Evolutionary conservation across 1,140 invertebrate species (phyloP), one percentile per base, ranked within the genome.

Genomic region (Anastrepha obliqua): DNA sequence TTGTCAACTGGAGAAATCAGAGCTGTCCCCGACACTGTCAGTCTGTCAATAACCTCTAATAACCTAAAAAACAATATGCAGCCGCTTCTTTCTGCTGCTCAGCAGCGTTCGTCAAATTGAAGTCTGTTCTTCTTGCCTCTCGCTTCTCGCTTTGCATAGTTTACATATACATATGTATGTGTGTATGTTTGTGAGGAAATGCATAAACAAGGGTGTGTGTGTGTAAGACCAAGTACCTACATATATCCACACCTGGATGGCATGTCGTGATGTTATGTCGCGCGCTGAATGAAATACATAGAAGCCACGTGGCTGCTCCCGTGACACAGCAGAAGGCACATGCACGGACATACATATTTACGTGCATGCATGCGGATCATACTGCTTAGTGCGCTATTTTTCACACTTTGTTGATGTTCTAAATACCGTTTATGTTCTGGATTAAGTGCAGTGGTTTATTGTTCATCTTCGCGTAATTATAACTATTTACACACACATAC

Each of bases 371-470:
- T 5, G 51, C 11, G 1, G 6, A 55, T 55, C 51, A 78, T 15
- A 0, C 4, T 44, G 42, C 42, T 51, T 74, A 0, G 42, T n/a
- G 44, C 17, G 20, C 70, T 29, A 29, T 29, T 29, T 29, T 29
- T 29, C 29, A 29, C 42, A 47, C 47, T 29, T 47, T 47, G 4
- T 78, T 78, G 29, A 0, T 29, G 74, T 55, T 55, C 74, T 78
- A 55, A 55, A 55, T 20, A 55, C 8, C 13, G 47, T 20, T 78
- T 78, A 20, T 55, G 4, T 78, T 55, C 44, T 78, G 15, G 74
- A 78, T 78, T 78, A 78, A 78, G 9, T 29, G 47, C 74, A 78
- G 74, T 51, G 6, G 47, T 7, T 17, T 42, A 74, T 81, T 51
- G 44, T 55, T 58, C 3, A 81, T 55, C 74, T 81, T 81, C 8